These are phyloP conservation scores for Geotrupes spiniger DNA, from an alignment of 2,888 invertebrate genomes.

Conservation along the genomic window DNA sequence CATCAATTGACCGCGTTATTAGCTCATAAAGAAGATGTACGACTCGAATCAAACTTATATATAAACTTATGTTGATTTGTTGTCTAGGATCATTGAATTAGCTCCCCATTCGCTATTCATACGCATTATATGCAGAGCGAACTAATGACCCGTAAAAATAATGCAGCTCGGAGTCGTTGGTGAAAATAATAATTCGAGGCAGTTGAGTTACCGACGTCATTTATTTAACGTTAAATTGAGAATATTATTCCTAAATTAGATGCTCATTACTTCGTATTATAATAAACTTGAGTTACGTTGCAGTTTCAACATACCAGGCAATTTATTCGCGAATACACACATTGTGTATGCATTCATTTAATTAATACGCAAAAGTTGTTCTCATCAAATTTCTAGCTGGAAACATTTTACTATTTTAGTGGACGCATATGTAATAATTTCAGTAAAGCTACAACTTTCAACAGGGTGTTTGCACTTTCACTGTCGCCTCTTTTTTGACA, in stretches of 20 bases:
- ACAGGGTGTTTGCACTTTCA: too few species aligned
- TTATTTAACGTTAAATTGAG: constrained; percentile 9
- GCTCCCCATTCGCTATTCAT: constrained; percentile 12
- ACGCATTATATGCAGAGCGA: constrained; percentile 11
- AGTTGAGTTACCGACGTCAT: constrained; percentile 6
- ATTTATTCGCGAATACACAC: too few species aligned
- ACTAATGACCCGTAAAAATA: constrained; percentile 13
- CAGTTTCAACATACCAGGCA: too few species aligned
- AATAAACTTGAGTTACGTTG: neutral
- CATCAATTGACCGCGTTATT: constrained; percentile 29
- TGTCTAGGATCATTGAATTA: constrained; percentile 11
- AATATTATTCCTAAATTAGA: constrained; percentile 11
- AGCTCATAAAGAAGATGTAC: constrained; percentile 19
- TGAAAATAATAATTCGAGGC: constrained; percentile 9
- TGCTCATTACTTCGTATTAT: constrained; percentile 5
- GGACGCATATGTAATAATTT: neutral
- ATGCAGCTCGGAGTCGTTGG: too few species aligned
- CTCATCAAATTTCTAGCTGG: too few species aligned
- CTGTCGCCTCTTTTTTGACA: too few species aligned
- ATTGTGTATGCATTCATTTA: too few species aligned
- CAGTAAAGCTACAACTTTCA: too few species aligned
- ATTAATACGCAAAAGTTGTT: too few species aligned
- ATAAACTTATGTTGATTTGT: constrained; percentile 16
- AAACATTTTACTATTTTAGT: too few species aligned
- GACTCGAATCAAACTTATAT: constrained; percentile 12